phyloP scores from a whole-genome alignment of 2,113 vertebrate genomes.

The Arenaria interpres region DNA sequence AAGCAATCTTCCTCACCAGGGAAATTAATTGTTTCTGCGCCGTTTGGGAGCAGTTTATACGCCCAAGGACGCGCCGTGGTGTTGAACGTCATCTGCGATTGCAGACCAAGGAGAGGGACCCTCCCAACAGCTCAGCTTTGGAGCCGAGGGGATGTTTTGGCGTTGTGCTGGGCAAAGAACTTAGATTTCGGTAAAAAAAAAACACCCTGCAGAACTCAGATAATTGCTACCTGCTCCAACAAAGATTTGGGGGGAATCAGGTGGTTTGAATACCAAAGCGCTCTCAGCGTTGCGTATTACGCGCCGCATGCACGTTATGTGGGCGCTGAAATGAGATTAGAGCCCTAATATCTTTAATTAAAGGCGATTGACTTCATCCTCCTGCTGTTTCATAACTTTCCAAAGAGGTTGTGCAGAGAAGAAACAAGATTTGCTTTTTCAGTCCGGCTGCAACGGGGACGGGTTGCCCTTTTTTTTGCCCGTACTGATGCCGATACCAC shows the following conservation, averaged over 20 bases:
- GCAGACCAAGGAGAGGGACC: background rate
- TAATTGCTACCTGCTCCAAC: background rate
- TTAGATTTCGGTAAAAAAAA: background rate
- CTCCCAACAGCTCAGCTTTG: too few relatives aligned
- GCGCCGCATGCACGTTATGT: rapidly evolving
- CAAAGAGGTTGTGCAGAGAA: background rate
- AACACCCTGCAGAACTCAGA: background rate
- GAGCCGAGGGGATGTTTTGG: background rate
- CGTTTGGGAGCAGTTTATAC: rapidly evolving
- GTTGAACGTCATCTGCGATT: background rate
- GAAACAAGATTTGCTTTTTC: background rate
- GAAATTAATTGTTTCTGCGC: background rate
- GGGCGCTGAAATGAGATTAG: background rate
- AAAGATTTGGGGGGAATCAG: background rate
- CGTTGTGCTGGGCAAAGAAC: background rate
- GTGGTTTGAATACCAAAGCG: background rate
- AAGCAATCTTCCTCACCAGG: background rate
- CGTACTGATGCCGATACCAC: rapidly evolving
- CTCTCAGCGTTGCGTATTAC: rapidly evolving
- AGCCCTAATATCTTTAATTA: background rate
- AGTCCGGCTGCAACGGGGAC: background rate
- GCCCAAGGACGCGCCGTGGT: rapidly evolving
- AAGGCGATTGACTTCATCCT: background rate
- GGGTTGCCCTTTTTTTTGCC: background rate
- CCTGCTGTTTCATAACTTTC: background rate